A percentile compares a stretch with the other conserved stretches of the same genome.
phyloP scores from a whole-genome alignment of 2,113 vertebrate genomes.

The Labrus mixtus region DNA sequence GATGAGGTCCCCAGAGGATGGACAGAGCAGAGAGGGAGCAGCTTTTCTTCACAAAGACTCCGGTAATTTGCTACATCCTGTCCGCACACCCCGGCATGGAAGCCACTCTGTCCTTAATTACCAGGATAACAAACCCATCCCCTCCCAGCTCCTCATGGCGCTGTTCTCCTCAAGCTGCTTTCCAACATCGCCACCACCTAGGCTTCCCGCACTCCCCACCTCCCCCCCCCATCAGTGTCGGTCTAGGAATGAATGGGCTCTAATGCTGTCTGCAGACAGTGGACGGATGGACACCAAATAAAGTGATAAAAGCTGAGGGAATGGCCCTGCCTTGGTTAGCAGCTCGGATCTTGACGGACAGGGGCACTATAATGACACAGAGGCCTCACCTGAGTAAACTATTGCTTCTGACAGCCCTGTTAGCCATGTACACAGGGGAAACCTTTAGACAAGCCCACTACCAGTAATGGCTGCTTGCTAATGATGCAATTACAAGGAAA shows the following conservation, averaged over 20 bases:
- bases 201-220: constrained; percentile 45
- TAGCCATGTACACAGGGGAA: constrained; percentile 52
- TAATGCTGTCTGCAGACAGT: constrained; percentile 64
- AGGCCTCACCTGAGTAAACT: constrained; percentile 76
- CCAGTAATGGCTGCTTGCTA: constrained; percentile 23
- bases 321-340: constrained; percentile 69
- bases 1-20: constrained; percentile 92
- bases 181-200: constrained; percentile 34
- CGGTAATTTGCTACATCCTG: constrained; percentile 91
- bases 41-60: constrained; percentile 89
- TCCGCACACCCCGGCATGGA: constrained; percentile 83
- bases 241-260: constrained; percentile 71
- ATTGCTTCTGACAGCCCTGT: constrained; percentile 72
- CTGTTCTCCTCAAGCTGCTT: constrained; percentile 52
- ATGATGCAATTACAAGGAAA: constrained; percentile 36
- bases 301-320: constrained; percentile 73
- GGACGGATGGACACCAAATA: constrained; percentile 76
- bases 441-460: constrained; percentile 32
- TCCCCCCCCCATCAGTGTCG: constrained; percentile 54
- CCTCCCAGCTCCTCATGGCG: constrained; percentile 71
- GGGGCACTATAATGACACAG: constrained; percentile 69
- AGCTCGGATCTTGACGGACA: constrained; percentile 78
- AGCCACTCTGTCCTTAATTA: constrained; percentile 92
- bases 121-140: constrained; percentile 88
- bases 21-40: constrained; percentile 87